Base-by-base conservation (phyloP, 2,113 vertebrate species). In the Oceanites oceanicus region DNA sequence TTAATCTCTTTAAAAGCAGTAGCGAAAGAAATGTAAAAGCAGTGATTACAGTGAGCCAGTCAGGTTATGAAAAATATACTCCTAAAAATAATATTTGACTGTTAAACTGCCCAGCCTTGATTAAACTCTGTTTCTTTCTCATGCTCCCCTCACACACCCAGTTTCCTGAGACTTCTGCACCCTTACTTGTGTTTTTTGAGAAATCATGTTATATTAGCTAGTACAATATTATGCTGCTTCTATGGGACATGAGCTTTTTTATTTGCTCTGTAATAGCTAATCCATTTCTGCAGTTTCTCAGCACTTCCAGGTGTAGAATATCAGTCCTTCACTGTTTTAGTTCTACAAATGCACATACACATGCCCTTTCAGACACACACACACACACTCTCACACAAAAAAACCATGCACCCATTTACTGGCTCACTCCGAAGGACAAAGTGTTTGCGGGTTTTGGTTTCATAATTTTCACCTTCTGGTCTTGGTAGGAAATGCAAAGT, bases 331-430 rank as follows among this genome's bases (percentile, higher is more conserved):
- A 11, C 5, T 72, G 3, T 10, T 86, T 71, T 36, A 56, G 44
- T 50, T 77, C 42, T 59, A 40, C 10, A 70, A 65, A 58, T 6
- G 13, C 7, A 29, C 10, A 18, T n/a, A 40, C 3, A 34, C 3
- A 9, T 8, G 19, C 11, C 27, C 21, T 56, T 83, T 36, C 23
- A 53, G 2, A 2, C 3, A 36, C 5, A 34, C 40, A 44, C n/a
- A n/a, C 8, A 2, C 5, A 13, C 3, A 26, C 23, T 11, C 9
- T 8, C 29, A 49, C 14, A 56, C 10, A 55, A 30, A 82, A 66
- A 19, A 1, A 0, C 5, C 5, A 3, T 29, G 17, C 12, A 9
- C 14, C 71, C 6, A 15, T 53, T 78, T 67, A 21, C 27, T 65
- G 44, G 11, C 7, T 68, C 7, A 1, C 34, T 85, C 61, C 6